Base-by-base conservation (phyloP, 2,797 vertebrate genomes). In the Phylloscopus collybita region DNA sequence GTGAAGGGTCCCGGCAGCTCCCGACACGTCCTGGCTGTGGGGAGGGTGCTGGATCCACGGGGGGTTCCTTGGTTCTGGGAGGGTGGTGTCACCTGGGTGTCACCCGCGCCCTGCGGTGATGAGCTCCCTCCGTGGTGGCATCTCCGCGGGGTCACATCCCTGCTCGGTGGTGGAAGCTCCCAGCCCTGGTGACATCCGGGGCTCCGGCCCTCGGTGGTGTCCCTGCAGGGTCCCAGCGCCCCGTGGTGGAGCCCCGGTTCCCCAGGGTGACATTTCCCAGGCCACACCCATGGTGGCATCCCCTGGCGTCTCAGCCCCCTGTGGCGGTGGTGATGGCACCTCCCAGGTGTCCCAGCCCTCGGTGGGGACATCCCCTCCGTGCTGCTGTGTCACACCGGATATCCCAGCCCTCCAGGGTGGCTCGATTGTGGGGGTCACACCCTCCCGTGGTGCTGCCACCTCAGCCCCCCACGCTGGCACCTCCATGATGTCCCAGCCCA, bases 1-100 rank as follows among this genome's bases (percentile, higher is more conserved):
- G 99, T 99, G 95, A 91, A 95, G 53, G 29, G 59, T 16, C 49
- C 38, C 0, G 13, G 6, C 20, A 5, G 50, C 16, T 64, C 71
- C 50, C 0, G 9, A 10, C 36, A 8, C 4, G 5, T 22, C 29
- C 49, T 1, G 3, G 44, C 40, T 2, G 1, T 1, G 36, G 67
- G 83, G 15, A 49, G 59, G 83, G 66, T 0, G 1, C 15, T 7
- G 3, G 20, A 7, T 20, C 42, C 38, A 1, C 1, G 0, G 4
- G 8, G 69, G 8, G 16, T 7, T 11, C 36, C 51, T 20, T 5
- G 60, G 12, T 40, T 34, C n/a, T 21, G 22, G 5, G 9, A 40
- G 7, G 65, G 5, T 2, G 23, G 44, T 1, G 1, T 14, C 26
- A 1, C 16, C 65, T 16, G 54, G 60, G 45, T 5, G 3, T 22